Evolutionary conservation across 1,140 invertebrate species (phyloP).

Genomic region (Bombyx mori): DNA sequence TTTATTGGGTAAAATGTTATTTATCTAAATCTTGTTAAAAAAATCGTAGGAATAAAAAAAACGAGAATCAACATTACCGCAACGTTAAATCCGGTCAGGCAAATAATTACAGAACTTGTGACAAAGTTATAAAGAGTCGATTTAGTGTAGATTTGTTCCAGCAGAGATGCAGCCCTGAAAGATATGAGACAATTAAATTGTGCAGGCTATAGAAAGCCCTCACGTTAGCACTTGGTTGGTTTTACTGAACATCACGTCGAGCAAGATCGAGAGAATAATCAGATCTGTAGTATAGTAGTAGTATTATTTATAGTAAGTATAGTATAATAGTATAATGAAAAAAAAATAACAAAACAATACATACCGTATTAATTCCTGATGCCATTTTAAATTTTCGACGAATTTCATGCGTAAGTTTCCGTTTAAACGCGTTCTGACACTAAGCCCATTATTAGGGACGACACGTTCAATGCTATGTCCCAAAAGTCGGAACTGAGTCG

Average conservation of each 20-base stretch:
- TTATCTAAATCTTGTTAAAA: too few species aligned
- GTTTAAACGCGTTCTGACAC: not conserved
- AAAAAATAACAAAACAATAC: not conserved
- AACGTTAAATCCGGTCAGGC: slow-evolving; percentile 23
- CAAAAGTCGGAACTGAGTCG: slow-evolving; percentile 27
- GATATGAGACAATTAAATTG: not conserved
- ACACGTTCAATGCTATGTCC: slow-evolving; percentile 15
- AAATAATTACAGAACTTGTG: slow-evolving; percentile 21
- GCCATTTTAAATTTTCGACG: slow-evolving; percentile 2
- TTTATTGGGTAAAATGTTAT: too few species aligned
- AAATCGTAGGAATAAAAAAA: too few species aligned
- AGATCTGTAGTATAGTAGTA: too few species aligned
- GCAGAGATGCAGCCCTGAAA: slow-evolving; percentile 14
- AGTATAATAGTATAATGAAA: too few species aligned
- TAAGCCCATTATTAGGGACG: not conserved
- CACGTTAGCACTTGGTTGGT: too few species aligned
- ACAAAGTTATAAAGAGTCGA: slow-evolving; percentile 22
- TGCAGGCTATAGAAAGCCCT: too few species aligned
- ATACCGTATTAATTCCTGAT: slow-evolving; percentile 3
- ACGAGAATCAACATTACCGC: slow-evolving; percentile 8
- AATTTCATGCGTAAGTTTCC: not conserved
- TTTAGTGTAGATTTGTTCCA: slow-evolving; percentile 19
- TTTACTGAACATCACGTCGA: too few species aligned
- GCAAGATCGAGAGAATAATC: too few species aligned
- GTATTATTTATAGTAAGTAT: too few species aligned